Percentiles rank a stretch among this genome's conserved stretches.
Evolutionary conservation across 2,888 invertebrate genomes (phyloP).

Genomic region (Conistra vaccinii): DNA sequence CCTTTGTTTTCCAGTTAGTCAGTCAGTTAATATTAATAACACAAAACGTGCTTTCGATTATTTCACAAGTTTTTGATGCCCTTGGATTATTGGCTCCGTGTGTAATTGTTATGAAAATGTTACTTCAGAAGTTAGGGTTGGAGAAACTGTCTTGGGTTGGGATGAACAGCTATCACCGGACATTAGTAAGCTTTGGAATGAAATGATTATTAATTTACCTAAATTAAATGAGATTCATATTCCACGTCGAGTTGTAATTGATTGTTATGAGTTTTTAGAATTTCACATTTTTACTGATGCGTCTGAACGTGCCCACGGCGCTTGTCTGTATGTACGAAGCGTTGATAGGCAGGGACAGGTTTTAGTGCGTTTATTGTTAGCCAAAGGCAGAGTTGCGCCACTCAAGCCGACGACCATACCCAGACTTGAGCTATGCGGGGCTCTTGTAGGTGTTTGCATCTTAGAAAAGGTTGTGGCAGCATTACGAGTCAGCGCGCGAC

Average conservation of each 20-base stretch:
- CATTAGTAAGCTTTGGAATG: neutral
- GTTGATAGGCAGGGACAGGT: neutral
- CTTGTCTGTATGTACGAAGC: slow-evolving; percentile 8
- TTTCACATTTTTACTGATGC: slow-evolving; percentile 12
- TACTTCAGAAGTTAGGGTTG: neutral
- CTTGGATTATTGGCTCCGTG: neutral
- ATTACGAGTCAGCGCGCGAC: neutral
- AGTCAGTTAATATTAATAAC: neutral
- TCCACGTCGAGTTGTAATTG: slow-evolving; percentile 27
- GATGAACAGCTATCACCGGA: neutral
- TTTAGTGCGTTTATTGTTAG: neutral
- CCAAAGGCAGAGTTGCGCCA: neutral
- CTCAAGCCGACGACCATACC: slow-evolving; percentile 4
- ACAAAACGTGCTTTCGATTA: neutral
- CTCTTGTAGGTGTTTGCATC: neutral
- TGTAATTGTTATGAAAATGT: neutral
- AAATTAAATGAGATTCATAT: slow-evolving; percentile 20
- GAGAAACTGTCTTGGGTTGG: neutral
- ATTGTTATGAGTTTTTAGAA: slow-evolving; percentile 18
- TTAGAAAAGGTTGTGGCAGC: neutral
- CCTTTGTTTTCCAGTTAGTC: neutral
- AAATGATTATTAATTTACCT: neutral
- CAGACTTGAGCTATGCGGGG: slow-evolving; percentile 6
- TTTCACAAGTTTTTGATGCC: neutral
- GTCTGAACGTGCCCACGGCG: slow-evolving; percentile 9